Percentiles rank a stretch among this genome's conserved stretches.
phyloP scores from a whole-genome alignment of 2,888 invertebrate species.

The Aethes cnicana region DNA sequence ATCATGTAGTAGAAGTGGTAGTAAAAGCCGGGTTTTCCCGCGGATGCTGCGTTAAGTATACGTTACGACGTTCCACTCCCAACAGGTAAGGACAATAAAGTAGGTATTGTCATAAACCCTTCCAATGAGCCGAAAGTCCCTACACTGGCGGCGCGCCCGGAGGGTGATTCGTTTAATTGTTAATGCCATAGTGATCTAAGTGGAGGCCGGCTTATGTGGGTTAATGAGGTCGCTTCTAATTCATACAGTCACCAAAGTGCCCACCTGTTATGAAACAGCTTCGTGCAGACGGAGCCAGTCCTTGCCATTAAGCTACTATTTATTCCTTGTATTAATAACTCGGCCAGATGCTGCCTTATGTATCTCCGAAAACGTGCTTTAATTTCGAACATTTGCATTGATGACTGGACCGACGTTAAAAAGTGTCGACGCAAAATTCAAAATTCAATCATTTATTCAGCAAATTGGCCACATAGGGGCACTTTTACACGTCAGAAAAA shows the following conservation, averaged over 20 bases:
- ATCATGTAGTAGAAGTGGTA: not conserved
- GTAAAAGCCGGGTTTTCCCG: not conserved
- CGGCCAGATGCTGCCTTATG: too few relatives aligned
- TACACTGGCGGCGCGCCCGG: constrained; percentile 36
- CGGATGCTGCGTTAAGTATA: not conserved
- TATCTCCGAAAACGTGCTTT: too few relatives aligned
- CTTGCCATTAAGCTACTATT: not conserved
- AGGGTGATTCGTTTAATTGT: constrained; percentile 69
- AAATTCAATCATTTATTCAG: too few relatives aligned
- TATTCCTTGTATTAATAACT: constrained; percentile 8
- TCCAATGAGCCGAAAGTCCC: constrained; percentile 27
- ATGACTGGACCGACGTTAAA: too few relatives aligned
- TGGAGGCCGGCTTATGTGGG: constrained; percentile 61
- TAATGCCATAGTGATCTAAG: constrained; percentile 68
- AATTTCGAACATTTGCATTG: too few relatives aligned
- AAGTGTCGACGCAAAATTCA: too few relatives aligned
- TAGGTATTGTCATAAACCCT: constrained; percentile 30
- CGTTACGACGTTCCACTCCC: constrained; percentile 12
- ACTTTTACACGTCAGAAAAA: too few relatives aligned
- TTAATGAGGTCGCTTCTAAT: constrained; percentile 76
- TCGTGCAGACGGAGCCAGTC: not conserved
- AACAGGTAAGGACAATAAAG: constrained; percentile 21
- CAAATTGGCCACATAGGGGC: too few relatives aligned
- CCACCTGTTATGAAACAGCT: constrained; percentile 53
- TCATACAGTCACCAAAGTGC: constrained; percentile 64